phyloP scores from a whole-genome alignment of 2,113 vertebrate species.

The Perccottus glenii region DNA sequence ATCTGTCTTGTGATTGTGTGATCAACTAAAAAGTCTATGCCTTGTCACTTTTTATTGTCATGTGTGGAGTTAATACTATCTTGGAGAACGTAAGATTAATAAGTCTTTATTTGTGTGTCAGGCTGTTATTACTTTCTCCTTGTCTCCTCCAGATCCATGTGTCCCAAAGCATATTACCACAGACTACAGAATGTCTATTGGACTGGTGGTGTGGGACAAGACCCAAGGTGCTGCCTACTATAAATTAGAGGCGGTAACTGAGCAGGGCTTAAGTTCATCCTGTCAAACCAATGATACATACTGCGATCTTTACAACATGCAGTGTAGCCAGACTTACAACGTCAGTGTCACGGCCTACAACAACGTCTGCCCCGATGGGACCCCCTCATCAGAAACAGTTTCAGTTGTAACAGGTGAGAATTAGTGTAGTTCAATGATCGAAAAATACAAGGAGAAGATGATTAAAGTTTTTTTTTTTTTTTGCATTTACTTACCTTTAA shows the following conservation, averaged over 20 bases:
- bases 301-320: constrained; percentile 66
- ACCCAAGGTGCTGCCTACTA: constrained; percentile 64
- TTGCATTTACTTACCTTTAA: not conserved
- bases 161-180: constrained; percentile 54
- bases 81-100: too few relatives aligned
- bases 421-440: too few relatives aligned
- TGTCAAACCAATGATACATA: constrained; percentile 68
- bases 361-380: constrained; percentile 48
- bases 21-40: too few relatives aligned
- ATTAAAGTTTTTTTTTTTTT: too few relatives aligned
- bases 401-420: constrained; percentile 74
- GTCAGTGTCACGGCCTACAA: constrained; percentile 71
- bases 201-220: constrained; percentile 71
- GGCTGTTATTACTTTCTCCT: not conserved
- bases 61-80: too few relatives aligned
- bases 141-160: constrained; percentile 70
- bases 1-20: too few relatives aligned
- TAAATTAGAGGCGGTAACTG: constrained; percentile 56
- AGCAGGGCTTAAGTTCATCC: constrained; percentile 55
- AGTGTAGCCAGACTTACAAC: constrained; percentile 74
- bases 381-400: constrained; percentile 33
- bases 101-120: too few relatives aligned
- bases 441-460: too few relatives aligned
- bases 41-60: too few relatives aligned
- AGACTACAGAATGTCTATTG: constrained; percentile 58